Conservation (phyloP, 2,797 vertebrate species). For the Helostoma temminkii region DNA sequence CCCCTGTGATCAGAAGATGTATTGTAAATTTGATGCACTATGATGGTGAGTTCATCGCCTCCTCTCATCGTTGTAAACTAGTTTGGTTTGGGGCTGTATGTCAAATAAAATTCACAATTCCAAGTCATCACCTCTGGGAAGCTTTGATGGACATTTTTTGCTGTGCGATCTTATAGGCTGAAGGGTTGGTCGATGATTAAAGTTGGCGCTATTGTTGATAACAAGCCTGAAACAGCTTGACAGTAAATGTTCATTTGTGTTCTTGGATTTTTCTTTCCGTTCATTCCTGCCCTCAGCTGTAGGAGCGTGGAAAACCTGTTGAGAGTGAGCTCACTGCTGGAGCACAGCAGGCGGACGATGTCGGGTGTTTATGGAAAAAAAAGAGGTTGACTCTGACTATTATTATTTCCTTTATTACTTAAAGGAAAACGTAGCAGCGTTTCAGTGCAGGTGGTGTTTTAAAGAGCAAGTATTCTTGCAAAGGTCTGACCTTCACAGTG, state of each 20-base stretch:
- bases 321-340: constrained; percentile 29
- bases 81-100: too few species aligned
- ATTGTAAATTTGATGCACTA: too few species aligned
- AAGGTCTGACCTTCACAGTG: constrained; percentile 47
- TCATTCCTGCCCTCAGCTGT: neutral
- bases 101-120: neutral
- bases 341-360: constrained; percentile 12
- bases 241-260: neutral
- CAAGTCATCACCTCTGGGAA: neutral
- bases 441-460: constrained; percentile 36
- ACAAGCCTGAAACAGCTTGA: neutral
- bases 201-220: neutral
- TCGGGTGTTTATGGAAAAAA: constrained; percentile 41
- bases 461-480: constrained; percentile 19
- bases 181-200: neutral
- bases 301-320: constrained; percentile 34
- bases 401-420: too few species aligned
- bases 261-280: neutral
- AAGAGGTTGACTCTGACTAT: constrained; percentile 32
- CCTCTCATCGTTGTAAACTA: neutral
- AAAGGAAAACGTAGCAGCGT: constrained; percentile 37
- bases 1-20: too few species aligned
- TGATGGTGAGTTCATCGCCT: neutral
- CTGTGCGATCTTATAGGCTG: neutral
- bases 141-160: neutral